Base-by-base conservation (phyloP, 2,888 invertebrate species). In the Odiellus spinosus region DNA sequence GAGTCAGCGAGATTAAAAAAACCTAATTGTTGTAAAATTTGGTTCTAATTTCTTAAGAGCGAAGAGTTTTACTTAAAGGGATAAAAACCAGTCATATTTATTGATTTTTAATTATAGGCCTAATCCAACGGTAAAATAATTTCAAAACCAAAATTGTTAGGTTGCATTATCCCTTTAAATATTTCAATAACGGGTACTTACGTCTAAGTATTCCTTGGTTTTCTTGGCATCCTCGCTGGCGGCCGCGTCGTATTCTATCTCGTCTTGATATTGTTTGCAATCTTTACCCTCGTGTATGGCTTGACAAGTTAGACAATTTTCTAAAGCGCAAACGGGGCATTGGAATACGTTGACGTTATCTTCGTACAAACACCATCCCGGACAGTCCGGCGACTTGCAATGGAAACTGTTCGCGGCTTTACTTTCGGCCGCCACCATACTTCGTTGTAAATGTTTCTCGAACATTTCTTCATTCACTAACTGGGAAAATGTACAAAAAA, bases 361-460 rank as follows among this genome's bases (percentile, higher is more conserved):
- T 57, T 87, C 87, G 62, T 80, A 84, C 53, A 85, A 76, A 60
- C 87, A 87, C 86, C 87, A 90, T 3, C 87, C 87, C 40, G 72
- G 73, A 62, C 90, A 90, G 67, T 90, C 83, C 0, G 80, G 77
- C 0, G 86, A 85, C 64, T 86, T 85, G 65, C 90, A 90, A 62
- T 88, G 88, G 66, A 87, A 88, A 11, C 86, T 78, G 60, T 76
- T 74, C 56, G 77, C 75, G 33, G 79, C 77, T 55, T 77, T 78
- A 60, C 79, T 80, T 65, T 88, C 87, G 1, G 87, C 88, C 52
- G 80, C 76, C 20, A 78, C 73, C 48, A 90, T 72, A 1, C 86
- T 82, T 60, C 81, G 77, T 4, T 80, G 78, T 51, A 88, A 69
- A 71, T 83, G 80, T 53, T 78, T 76, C 59, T 86, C 82, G 61